Conservation (phyloP, 2,888 invertebrate genomes). For the Zhuqinia jingwanae region DNA sequence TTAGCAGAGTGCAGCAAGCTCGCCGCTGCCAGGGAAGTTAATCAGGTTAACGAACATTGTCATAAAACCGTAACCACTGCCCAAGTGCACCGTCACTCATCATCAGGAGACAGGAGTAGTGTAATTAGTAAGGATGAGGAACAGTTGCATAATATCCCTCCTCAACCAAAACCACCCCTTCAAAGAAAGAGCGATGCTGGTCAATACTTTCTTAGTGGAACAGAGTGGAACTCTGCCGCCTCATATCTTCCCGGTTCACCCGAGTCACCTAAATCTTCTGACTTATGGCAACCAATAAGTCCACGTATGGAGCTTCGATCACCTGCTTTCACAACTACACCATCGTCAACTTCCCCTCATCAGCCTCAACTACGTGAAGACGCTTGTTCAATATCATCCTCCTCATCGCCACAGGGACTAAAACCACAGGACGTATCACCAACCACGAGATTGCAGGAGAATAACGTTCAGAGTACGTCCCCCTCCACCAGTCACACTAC, state of each 20-base stretch:
- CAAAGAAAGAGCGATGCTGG: constrained; percentile 59
- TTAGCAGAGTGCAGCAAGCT: constrained; percentile 47
- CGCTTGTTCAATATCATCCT: constrained; percentile 30
- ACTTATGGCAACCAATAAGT: constrained; percentile 77
- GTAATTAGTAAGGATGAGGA: constrained; percentile 51
- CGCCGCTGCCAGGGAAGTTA: not conserved
- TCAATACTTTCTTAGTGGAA: constrained; percentile 43
- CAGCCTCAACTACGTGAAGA: constrained; percentile 41
- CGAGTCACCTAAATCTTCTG: constrained; percentile 76
- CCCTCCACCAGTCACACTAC: constrained; percentile 4
- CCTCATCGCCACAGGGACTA: constrained; percentile 29
- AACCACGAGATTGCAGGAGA: not conserved
- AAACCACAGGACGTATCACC: not conserved
- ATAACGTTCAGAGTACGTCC: constrained; percentile 16
- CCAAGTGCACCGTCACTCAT: constrained; percentile 75
- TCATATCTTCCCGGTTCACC: constrained; percentile 70
- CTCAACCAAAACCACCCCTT: not conserved
- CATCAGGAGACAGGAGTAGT: constrained; percentile 62
- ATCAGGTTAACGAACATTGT: constrained; percentile 46
- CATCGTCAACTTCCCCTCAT: constrained; percentile 37
- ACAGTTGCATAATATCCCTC: too few relatives aligned
- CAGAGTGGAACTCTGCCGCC: constrained; percentile 43
- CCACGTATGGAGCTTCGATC: constrained; percentile 67
- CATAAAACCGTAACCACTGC: constrained; percentile 72
- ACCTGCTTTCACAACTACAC: constrained; percentile 48